These are phyloP conservation scores for Grapholita molesta DNA, from an alignment of 1,140 invertebrate genomes.

Conservation along the genomic window DNA sequence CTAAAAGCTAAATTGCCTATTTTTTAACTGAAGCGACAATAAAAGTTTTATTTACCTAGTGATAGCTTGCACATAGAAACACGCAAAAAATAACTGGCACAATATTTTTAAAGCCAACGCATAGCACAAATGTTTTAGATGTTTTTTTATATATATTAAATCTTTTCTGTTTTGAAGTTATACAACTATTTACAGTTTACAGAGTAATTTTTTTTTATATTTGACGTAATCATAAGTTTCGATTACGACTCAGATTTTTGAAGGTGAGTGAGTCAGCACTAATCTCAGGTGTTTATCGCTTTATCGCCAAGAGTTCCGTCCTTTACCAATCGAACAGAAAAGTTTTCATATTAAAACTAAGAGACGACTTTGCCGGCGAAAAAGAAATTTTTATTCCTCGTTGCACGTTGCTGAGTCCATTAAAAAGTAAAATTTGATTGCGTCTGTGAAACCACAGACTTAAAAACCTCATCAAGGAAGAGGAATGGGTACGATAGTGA, in stretches of 20 bases:
- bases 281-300: neutral
- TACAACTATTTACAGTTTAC: neutral
- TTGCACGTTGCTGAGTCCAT: conserved; percentile 23
- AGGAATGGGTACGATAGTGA: neutral
- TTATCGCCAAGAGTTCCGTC: conserved; percentile 4
- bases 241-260: too few relatives aligned
- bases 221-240: too few relatives aligned
- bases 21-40: too few relatives aligned
- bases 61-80: too few relatives aligned
- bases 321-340: conserved; percentile 31
- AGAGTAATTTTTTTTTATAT: neutral
- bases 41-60: too few relatives aligned
- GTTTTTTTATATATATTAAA: too few relatives aligned
- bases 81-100: too few relatives aligned
- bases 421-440: conserved; percentile 20
- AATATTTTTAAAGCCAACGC: too few relatives aligned
- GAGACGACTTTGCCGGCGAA: conserved; percentile 3
- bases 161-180: too few relatives aligned
- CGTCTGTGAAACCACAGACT: neutral
- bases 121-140: too few relatives aligned
- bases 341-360: conserved; percentile 37
- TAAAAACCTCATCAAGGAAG: neutral
- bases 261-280: too few relatives aligned
- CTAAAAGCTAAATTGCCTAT: neutral
- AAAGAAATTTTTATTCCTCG: conserved; percentile 18